Base-by-base conservation (phyloP, 2,888 invertebrate genomes). In the Lissocephala sabroskyi region DNA sequence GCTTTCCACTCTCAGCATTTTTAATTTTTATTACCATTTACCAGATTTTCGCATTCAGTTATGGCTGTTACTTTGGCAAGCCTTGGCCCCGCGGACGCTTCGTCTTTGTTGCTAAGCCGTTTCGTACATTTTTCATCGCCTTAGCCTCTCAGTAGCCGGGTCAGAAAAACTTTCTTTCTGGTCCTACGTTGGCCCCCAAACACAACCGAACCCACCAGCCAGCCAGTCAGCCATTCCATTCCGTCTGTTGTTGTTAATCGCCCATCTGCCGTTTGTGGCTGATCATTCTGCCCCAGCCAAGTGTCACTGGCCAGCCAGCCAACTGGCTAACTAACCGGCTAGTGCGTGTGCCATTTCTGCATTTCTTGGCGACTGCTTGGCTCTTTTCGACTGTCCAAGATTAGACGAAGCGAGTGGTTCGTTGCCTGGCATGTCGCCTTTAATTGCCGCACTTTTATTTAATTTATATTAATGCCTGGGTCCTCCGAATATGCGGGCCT, bases 381-480 rank as follows among this genome's bases (percentile, higher is more conserved):
- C 30, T 35, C 35, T 30, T 52, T 41, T 52, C 35, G 46, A 45
- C 49, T 45, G 52, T 32, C 45, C 17, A 40, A 73, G 76, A 76
- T 68, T 68, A 76, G 61, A 43, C 37, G n/a, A n/a, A n/a, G n/a
- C n/a, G 19, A 37, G 10, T 10, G 44, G 45, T 46, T 52, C 53
- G 46, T 49, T 45, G 36, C 53, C 1, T 52, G 41, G 55, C 51
- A 42, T 1, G 53, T 62, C 58, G 56, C 68, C 49, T 73, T 76
- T 76, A 67, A 76, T 73, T 75, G 65, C 73, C 48, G 59, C 68
- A 62, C 65, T 73, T 76, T 76, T 76, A 70, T 73, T 73, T 76
- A 70, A 70, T 73, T 73, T 73, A 54, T 56, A 59, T 56, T 59
- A 45, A 45, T n/a, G n/a, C n/a, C n/a, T n/a, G n/a, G n/a, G n/a